Evolutionary conservation across 2,888 invertebrate genomes (phyloP), one percentile per base, ranked within the genome.

Genomic region (Phortica okadai): DNA sequence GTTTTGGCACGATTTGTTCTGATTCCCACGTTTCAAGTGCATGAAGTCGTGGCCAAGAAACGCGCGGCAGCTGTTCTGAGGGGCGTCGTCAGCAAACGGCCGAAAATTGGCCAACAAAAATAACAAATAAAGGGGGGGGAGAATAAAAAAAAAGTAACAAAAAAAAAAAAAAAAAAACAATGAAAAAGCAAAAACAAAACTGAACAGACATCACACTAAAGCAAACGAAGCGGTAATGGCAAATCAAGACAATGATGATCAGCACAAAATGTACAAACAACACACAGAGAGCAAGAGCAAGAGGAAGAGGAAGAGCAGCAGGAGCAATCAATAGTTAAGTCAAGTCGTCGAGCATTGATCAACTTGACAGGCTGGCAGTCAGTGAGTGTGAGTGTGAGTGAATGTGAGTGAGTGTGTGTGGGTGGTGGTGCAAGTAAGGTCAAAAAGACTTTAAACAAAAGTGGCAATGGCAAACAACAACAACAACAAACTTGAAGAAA

Each of bases 21-120:
- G 83, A 84, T 84, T 84, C 84, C 82, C 84, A 84, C 84, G 84
- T 81, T 84, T 83, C 84, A 83, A 84, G 84, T 84, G 84, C 84
- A 84, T 70, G 75, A 78, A 72, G 58, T 59, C 58, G 54, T 25
- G 54, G 54, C 21, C 3, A 33, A 33, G 33, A 33, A 33, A 33
- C 33, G 33, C 33, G 44, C n/a, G 44, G 67, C 50, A 50, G 6
- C 50, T 50, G 50, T 25, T 16, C 16, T 62, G 62, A 62, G 25
- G 62, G 21, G 62, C 62, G 16, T 62, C 25, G 25, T 25, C 25
- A 11, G 16, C 21, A 16, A 72, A 25, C 56, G 54, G 33, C 44
- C 73, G 33, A 73, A 73, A 73, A 73, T 73, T 73, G 73, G 62
- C 16, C 45, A 73, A 73, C n/a, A 59, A 73, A 62, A 10, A 11